Conservation (phyloP, 2,113 vertebrate species). For the Plotosus lineatus region DNA sequence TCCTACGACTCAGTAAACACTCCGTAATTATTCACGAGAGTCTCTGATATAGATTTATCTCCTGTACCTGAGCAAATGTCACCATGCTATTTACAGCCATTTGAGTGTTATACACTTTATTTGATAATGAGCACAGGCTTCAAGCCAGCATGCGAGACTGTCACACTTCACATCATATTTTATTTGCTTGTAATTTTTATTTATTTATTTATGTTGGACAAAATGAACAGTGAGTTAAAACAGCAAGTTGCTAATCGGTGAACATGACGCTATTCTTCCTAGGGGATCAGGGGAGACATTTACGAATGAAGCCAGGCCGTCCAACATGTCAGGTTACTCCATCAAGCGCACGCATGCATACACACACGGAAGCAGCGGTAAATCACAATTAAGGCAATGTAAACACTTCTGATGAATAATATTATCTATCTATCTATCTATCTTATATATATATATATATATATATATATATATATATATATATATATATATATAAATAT, state of each 20-base stretch:
- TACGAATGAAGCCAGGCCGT: constrained; percentile 47
- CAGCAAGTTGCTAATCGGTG: constrained; percentile 17
- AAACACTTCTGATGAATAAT: constrained; percentile 12
- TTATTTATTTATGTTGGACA: constrained; percentile 8
- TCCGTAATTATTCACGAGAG: constrained; percentile 1
- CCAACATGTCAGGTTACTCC: constrained; percentile 34
- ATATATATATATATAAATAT: too few relatives aligned
- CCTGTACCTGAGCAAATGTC: neutral
- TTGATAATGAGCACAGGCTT: neutral
- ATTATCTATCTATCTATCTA: neutral
- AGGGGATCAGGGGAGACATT: constrained; percentile 33
- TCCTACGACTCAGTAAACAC: neutral
- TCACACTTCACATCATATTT: constrained; percentile 27
- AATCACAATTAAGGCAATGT: constrained; percentile 46
- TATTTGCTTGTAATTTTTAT: constrained; percentile 27
- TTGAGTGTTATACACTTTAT: neutral
- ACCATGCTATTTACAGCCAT: neutral
- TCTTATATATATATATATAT: too few relatives aligned
- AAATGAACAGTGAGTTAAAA: constrained; percentile 21
- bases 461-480: too few relatives aligned
- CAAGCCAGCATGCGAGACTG: neutral
- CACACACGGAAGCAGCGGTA: constrained; percentile 24
- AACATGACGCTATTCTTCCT: constrained; percentile 20
- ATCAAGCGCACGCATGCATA: constrained; percentile 29
- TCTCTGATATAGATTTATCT: constrained; percentile 10